A percentile compares a stretch with the other conserved stretches of the same genome.
Conservation (phyloP, 2,888 invertebrate genomes). For the Rhingia campestris region DNA sequence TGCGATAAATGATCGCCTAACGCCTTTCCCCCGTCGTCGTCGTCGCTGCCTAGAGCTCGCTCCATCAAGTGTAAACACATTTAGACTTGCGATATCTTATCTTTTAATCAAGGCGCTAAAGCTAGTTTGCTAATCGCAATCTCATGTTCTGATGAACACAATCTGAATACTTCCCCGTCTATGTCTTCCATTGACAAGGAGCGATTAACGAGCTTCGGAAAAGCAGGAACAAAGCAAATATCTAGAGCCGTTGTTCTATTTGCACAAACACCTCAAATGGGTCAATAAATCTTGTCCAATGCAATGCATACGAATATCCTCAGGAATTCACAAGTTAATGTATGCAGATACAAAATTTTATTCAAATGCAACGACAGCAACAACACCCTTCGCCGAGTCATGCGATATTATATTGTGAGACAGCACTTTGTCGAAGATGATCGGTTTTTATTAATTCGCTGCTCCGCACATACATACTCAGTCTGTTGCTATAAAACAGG, state of each 20-base stretch:
- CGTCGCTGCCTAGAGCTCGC: neutral
- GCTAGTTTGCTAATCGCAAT: conserved; percentile 23
- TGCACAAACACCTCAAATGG: conserved; percentile 10
- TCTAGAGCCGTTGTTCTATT: neutral
- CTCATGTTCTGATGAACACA: neutral
- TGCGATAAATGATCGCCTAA: conserved; percentile 13
- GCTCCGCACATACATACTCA: neutral
- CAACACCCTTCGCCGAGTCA: conserved; percentile 13
- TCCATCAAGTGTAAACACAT: neutral
- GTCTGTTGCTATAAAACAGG: conserved; percentile 30
- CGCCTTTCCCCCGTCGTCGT: neutral
- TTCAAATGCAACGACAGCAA: conserved; percentile 27
- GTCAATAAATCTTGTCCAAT: conserved; percentile 9
- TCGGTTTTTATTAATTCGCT: conserved; percentile 50
- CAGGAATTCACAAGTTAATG: neutral
- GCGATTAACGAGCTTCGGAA: neutral
- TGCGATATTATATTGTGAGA: conserved; percentile 26
- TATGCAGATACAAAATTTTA: neutral
- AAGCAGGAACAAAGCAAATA: neutral
- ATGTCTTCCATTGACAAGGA: neutral
- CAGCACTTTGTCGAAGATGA: conserved; percentile 37
- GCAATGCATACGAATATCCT: conserved; percentile 13
- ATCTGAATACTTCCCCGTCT: neutral
- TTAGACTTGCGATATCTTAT: conserved; percentile 35
- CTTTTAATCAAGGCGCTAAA: conserved; percentile 16